phyloP scores from a whole-genome alignment of 2,888 invertebrate genomes.

The Crioceris asparagi region DNA sequence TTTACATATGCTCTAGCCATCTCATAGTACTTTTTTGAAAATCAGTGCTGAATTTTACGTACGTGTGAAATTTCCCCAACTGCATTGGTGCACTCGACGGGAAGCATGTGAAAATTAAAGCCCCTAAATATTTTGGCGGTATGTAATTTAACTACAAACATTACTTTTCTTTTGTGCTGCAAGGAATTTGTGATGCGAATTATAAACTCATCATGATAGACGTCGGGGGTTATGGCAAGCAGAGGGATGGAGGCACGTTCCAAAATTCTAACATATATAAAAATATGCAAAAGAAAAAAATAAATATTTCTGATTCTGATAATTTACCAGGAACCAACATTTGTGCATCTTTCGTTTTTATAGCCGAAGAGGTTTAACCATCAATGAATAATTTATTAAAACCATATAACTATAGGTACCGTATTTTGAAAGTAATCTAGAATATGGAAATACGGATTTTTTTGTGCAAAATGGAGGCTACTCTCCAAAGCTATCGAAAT shows the following conservation, averaged over 20 bases:
- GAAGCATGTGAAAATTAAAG: constrained; percentile 3
- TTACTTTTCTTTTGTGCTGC: constrained; percentile 8
- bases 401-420: no score
- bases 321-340: constrained; percentile 16
- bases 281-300: constrained; percentile 8
- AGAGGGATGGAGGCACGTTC: constrained; percentile 5
- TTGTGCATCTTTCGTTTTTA: constrained; percentile 14
- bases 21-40: no score
- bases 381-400: constrained; percentile 12
- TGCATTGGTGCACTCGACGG: constrained; percentile 6
- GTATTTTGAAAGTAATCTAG: no score
- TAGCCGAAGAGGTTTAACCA: constrained; percentile 17
- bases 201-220: constrained; percentile 5
- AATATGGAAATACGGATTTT: no score
- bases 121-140: constrained; percentile 1
- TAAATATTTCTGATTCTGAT: constrained; percentile 10
- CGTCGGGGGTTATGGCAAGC: constrained; percentile 9
- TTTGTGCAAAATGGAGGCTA: no score
- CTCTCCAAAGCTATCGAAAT: no score
- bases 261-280: constrained; percentile 10
- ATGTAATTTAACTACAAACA: constrained; percentile 12
- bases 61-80: constrained; percentile 7
- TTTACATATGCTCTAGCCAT: no score
- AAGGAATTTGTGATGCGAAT: constrained; percentile 6
- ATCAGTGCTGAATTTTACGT: no score